These are phyloP conservation scores for Leptopilina boulardi DNA, from an alignment of 1,140 invertebrate species.

Conservation along the genomic window DNA sequence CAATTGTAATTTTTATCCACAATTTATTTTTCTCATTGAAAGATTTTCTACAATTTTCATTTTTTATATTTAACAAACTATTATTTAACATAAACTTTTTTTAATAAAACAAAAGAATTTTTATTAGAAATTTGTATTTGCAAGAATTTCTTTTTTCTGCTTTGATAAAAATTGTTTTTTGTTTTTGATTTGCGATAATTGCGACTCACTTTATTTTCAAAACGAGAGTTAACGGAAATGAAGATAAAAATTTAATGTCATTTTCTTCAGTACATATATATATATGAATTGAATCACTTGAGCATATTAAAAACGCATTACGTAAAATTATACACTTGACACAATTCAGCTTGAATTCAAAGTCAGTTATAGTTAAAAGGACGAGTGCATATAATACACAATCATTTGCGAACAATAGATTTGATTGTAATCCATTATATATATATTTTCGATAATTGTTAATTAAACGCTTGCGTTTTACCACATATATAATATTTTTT, in stretches of 20 bases:
- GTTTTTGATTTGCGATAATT: background rate
- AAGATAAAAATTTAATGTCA: slow-evolving; percentile 10
- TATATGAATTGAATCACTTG: slow-evolving; percentile 26
- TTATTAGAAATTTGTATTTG: too few relatives aligned
- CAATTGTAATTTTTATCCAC: too few relatives aligned
- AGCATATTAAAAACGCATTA: slow-evolving; percentile 32
- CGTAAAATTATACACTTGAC: slow-evolving; percentile 33
- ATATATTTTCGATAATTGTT: background rate
- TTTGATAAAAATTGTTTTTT: background rate
- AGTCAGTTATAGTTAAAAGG: slow-evolving; percentile 9
- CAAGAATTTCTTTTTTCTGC: too few relatives aligned
- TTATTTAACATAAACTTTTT: too few relatives aligned
- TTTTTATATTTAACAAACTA: too few relatives aligned
- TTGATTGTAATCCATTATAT: background rate
- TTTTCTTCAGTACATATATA: background rate
- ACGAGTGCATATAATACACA: background rate
- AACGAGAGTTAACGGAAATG: slow-evolving; percentile 12
- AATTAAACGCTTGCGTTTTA: background rate
- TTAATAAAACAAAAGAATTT: too few relatives aligned
- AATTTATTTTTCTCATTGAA: too few relatives aligned
- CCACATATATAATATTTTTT: too few relatives aligned
- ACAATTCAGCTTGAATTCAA: slow-evolving; percentile 25
- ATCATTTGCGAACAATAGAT: background rate
- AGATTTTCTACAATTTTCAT: too few relatives aligned
- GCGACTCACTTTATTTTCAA: background rate